These are phyloP conservation scores for Rhyzopertha dominica DNA, from an alignment of 1,140 invertebrate species.

Conservation along the genomic window DNA sequence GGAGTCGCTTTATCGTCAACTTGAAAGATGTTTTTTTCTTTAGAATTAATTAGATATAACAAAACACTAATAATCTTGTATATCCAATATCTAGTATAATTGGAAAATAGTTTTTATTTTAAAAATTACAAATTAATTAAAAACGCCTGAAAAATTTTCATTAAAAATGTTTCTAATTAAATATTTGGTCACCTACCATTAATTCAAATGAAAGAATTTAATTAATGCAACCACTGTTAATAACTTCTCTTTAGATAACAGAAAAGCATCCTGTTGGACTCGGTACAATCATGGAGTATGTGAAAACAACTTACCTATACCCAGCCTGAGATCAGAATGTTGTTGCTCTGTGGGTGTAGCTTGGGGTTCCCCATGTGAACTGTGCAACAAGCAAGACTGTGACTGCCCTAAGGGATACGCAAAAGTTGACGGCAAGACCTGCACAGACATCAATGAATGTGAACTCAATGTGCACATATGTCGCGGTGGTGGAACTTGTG, in stretches of 20 bases:
- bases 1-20: too few species aligned
- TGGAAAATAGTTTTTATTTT: too few species aligned
- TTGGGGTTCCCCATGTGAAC: conserved; percentile 85
- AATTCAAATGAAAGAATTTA: too few species aligned
- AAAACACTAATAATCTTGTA: too few species aligned
- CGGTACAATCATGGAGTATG: conserved; percentile 73
- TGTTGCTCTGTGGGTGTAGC: conserved; percentile 85
- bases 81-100: too few species aligned
- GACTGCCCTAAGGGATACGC: conserved; percentile 68
- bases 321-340: conserved; percentile 74
- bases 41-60: too few species aligned
- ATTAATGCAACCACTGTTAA: too few species aligned
- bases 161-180: too few species aligned
- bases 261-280: conserved; percentile 82
- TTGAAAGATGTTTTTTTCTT: too few species aligned
- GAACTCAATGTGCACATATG: conserved; percentile 65
- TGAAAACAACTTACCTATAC: conserved; percentile 70
- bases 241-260: conserved; percentile 69
- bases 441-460: conserved; percentile 77
- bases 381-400: conserved; percentile 64
- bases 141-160: too few species aligned
- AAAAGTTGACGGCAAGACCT: conserved; percentile 72
- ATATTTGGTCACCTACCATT: too few species aligned
- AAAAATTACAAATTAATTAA: too few species aligned
- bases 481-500: conserved; percentile 64